A percentile compares a stretch with the other conserved stretches of the same genome.
These are phyloP conservation scores for Cichlasoma orientale DNA, from an alignment of 2,797 vertebrate species.

Conservation along the genomic window DNA sequence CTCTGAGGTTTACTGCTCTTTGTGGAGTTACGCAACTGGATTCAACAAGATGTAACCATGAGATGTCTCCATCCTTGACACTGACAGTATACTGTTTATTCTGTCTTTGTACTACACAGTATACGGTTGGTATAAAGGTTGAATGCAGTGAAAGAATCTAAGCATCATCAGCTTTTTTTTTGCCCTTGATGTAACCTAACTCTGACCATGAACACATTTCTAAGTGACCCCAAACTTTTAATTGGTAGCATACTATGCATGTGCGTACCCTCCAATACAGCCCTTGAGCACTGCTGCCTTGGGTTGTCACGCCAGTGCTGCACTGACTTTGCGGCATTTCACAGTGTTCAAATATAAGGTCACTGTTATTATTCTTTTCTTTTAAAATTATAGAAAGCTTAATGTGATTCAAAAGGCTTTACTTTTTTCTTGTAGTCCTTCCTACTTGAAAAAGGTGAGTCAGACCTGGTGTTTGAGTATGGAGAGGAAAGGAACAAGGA, in stretches of 20 bases:
- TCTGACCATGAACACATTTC: too few relatives aligned
- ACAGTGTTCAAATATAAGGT: background rate
- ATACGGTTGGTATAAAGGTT: too few relatives aligned
- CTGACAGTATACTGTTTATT: too few relatives aligned
- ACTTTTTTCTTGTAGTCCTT: background rate
- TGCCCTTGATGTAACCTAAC: too few relatives aligned
- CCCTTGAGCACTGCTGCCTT: background rate
- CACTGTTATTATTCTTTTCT: background rate
- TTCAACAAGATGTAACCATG: too few relatives aligned
- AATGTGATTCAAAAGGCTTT: background rate
- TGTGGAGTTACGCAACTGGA: too few relatives aligned
- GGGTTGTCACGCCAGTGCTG: background rate
- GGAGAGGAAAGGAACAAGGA: background rate
- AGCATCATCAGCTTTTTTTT: too few relatives aligned
- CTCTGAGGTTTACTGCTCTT: too few relatives aligned
- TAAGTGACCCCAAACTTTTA: too few relatives aligned
- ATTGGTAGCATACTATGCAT: background rate
- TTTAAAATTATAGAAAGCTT: background rate
- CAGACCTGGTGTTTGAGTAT: constrained; percentile 5
- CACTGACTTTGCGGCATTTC: background rate
- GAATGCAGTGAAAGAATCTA: too few relatives aligned
- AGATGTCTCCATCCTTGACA: too few relatives aligned
- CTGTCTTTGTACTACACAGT: too few relatives aligned
- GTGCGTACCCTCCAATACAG: background rate
- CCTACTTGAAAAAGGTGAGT: constrained; percentile 13